A percentile compares a stretch with the other conserved stretches of the same genome.
phyloP scores from a whole-genome alignment of 1,140 invertebrate species.

The Ceratosolen solmsi region DNA sequence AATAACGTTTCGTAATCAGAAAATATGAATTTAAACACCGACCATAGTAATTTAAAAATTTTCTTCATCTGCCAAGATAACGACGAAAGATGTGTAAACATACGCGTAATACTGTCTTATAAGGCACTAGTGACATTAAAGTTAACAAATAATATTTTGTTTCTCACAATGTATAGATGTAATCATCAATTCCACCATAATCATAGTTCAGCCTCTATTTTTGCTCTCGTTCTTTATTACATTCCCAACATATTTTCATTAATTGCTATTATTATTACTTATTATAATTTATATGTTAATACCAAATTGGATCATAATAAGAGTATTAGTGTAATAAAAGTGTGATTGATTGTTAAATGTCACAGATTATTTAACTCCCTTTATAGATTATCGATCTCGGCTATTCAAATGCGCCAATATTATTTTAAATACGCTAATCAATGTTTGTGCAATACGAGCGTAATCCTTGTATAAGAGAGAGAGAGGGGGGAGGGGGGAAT shows the following conservation, averaged over 20 bases:
- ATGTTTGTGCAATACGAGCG: neutral
- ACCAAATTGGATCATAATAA: neutral
- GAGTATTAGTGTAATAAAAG: conserved; percentile 4
- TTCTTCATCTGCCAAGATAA: conserved; percentile 1
- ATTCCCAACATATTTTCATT: neutral
- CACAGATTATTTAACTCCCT: neutral
- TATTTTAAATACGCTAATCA: conserved; percentile 10
- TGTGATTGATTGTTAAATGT: neutral
- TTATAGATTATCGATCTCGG: neutral
- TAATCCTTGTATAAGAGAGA: neutral
- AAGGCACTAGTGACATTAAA: neutral
- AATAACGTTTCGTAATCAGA: conserved; percentile 34
- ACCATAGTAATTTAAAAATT: conserved; percentile 20
- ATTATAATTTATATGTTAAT: no score
- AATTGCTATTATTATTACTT: neutral
- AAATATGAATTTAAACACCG: neutral
- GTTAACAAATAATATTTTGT: neutral
- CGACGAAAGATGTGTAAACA: neutral
- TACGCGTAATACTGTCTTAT: neutral
- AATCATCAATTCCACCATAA: conserved; percentile 11
- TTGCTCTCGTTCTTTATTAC: neutral
- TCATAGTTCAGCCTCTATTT: neutral
- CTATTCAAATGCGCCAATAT: neutral
- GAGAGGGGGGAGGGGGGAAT: neutral
- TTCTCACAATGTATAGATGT: conserved; percentile 3